phyloP scores from a whole-genome alignment of 2,797 vertebrate genomes.

The Darevskia nairensis region DNA sequence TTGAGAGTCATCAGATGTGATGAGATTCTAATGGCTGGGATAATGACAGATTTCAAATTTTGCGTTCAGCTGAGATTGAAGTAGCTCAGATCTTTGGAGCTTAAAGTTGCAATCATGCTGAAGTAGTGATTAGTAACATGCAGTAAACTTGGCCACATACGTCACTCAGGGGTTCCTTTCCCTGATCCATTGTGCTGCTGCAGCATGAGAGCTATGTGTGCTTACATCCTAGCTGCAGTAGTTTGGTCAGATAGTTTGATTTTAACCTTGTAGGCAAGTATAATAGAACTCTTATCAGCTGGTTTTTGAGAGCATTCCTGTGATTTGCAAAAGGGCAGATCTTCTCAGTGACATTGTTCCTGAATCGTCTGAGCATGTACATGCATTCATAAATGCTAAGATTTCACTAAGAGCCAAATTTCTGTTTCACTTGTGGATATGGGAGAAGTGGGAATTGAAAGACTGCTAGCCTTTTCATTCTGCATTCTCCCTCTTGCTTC shows the following conservation, averaged over 20 bases:
- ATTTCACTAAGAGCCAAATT: neutral
- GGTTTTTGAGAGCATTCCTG: slow-evolving; percentile 8
- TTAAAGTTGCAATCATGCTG: neutral
- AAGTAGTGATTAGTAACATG: neutral
- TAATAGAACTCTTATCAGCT: slow-evolving; percentile 36
- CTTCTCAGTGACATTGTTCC: slow-evolving; percentile 3
- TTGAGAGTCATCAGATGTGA: neutral
- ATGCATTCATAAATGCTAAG: neutral
- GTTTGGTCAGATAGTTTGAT: slow-evolving; percentile 33
- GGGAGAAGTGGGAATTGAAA: neutral
- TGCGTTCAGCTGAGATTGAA: neutral
- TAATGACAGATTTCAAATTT: neutral
- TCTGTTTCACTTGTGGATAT: slow-evolving; percentile 20
- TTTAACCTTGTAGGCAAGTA: slow-evolving; percentile 29
- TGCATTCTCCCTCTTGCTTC: slow-evolving; percentile 48
- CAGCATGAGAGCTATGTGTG: no score
- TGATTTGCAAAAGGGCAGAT: slow-evolving; percentile 13
- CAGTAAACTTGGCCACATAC: neutral
- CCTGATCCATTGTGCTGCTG: no score
- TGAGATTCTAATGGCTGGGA: neutral
- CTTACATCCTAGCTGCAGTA: neutral
- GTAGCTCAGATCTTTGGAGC: neutral
- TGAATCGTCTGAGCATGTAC: neutral
- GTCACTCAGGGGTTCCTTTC: neutral
- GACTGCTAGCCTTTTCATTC: slow-evolving; percentile 36